Evolutionary conservation across 37 sponge, comb jelly and placozoan genomes (phyloP).

Genomic region (Halichondria panicea): DNA sequence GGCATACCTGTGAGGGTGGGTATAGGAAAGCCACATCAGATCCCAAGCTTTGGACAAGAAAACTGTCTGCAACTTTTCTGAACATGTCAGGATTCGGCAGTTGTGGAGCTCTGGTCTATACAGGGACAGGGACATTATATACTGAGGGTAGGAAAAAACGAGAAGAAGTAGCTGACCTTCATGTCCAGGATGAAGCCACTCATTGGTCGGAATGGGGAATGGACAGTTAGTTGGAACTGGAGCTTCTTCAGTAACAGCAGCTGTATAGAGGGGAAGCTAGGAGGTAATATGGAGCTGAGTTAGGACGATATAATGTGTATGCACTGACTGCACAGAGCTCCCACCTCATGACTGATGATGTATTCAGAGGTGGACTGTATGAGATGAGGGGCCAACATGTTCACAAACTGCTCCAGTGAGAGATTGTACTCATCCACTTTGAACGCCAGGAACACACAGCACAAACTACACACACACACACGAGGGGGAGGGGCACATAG

Average conservation of each 20-base stretch:
- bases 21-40: conserved; percentile 72
- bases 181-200: conserved; percentile 86
- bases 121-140: not conserved
- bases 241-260: conserved; percentile 73
- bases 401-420: conserved; percentile 79
- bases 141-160: not conserved
- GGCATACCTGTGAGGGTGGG: conserved; percentile 84
- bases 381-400: conserved; percentile 40
- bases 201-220: conserved; percentile 87
- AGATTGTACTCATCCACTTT: conserved; percentile 94
- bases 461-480: conserved; percentile 39
- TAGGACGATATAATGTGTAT: too few species aligned
- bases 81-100: conserved; percentile 59
- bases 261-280: conserved; percentile 34
- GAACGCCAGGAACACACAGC: conserved; percentile 85
- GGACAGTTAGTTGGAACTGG: conserved; percentile 82
- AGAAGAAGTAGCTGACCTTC: conserved; percentile 55
- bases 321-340: not conserved
- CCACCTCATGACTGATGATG: conserved; percentile 74
- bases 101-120: conserved; percentile 56
- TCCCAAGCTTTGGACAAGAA: conserved; percentile 57
- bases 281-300: not conserved
- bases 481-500: not conserved
- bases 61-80: conserved; percentile 55
- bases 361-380: conserved; percentile 31